phyloP scores from a whole-genome alignment of 2,888 invertebrate species.

The Chrysomela aeneicollis region DNA sequence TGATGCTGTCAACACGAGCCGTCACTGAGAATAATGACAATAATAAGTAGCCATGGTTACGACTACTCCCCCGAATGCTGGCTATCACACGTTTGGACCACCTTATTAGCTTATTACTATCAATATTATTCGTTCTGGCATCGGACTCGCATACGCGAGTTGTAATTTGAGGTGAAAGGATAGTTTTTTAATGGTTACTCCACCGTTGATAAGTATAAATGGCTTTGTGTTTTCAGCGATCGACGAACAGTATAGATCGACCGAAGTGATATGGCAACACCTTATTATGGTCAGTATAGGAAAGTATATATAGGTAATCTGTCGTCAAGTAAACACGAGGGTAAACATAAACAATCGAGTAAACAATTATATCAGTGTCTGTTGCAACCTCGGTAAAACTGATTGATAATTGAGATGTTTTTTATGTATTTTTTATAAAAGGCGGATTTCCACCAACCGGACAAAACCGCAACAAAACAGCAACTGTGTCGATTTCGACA shows the following conservation, averaged over 20 bases:
- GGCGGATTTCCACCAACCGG: too few relatives aligned
- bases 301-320: too few relatives aligned
- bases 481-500: too few relatives aligned
- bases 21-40: background rate
- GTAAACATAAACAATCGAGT: too few relatives aligned
- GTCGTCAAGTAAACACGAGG: too few relatives aligned
- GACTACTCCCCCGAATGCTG: constrained; percentile 10
- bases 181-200: constrained; percentile 20
- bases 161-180: constrained; percentile 32
- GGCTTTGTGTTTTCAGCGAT: constrained; percentile 13
- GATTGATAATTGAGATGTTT: too few relatives aligned
- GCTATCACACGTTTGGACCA: constrained; percentile 19
- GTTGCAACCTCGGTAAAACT: too few relatives aligned
- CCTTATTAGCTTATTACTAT: constrained; percentile 24
- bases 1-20: background rate
- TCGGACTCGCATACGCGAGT: constrained; percentile 19
- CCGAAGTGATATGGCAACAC: constrained; percentile 4
- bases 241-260: background rate
- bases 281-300: background rate
- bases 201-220: constrained; percentile 22
- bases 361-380: too few relatives aligned
- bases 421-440: too few relatives aligned
- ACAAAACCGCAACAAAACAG: too few relatives aligned
- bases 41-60: constrained; percentile 12
- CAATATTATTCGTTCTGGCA: constrained; percentile 26